phyloP scores from a whole-genome alignment of 2,888 invertebrate species.

The Cataglyphis livida region DNA sequence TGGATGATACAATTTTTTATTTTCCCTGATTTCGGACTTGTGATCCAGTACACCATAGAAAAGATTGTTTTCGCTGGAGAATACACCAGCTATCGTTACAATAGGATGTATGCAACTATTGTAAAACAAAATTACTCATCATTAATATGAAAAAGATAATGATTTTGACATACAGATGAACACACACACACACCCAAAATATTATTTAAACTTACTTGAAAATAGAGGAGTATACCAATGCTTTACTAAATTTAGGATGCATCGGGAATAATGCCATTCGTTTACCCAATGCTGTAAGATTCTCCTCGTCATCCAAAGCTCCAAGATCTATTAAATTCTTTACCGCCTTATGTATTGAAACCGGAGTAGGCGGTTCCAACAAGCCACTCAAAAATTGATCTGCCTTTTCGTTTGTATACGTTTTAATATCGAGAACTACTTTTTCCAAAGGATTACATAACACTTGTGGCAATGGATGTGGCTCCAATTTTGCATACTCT shows the following conservation, averaged over 20 bases:
- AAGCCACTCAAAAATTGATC: constrained; percentile 88
- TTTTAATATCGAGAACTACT: constrained; percentile 88
- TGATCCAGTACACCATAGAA: constrained; percentile 86
- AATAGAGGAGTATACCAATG: constrained; percentile 87
- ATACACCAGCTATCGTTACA: constrained; percentile 85
- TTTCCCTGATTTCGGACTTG: constrained; percentile 86
- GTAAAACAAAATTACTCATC: constrained; percentile 15
- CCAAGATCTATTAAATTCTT: constrained; percentile 87
- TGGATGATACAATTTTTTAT: constrained; percentile 86
- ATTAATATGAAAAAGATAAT: background rate
- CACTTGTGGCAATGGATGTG: constrained; percentile 89
- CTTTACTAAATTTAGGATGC: constrained; percentile 88
- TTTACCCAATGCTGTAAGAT: constrained; percentile 89
- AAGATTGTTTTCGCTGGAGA: constrained; percentile 87
- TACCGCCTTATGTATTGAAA: constrained; percentile 87
- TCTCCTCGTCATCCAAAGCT: constrained; percentile 87
- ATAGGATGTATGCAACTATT: constrained; percentile 87
- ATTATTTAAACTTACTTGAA: constrained; percentile 83
- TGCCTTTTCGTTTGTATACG: constrained; percentile 87
- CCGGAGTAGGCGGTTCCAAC: constrained; percentile 88
- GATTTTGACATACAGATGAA: background rate
- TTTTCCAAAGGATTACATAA: constrained; percentile 88
- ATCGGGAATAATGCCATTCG: constrained; percentile 87
- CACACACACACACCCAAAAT: background rate
- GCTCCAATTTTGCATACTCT: constrained; percentile 86